Evolutionary conservation across 2,113 vertebrate genomes (phyloP).

Genomic region (Ctenodactylus gundi): DNA sequence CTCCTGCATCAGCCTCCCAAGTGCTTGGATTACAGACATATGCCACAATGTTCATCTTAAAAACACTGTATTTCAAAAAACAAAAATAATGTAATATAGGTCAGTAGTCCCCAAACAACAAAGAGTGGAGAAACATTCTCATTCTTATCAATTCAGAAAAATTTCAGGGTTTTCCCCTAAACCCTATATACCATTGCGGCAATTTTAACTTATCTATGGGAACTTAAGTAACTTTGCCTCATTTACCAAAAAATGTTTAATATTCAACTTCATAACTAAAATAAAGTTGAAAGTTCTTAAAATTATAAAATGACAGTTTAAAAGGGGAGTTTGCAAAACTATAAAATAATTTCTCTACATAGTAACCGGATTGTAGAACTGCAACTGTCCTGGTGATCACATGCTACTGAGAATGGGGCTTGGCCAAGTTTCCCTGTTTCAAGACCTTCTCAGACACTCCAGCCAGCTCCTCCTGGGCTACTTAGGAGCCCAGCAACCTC

Average conservation of each 20-base stretch:
- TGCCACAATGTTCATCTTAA: too few relatives aligned
- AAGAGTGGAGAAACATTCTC: background rate
- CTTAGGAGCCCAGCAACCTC: background rate
- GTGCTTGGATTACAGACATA: too few relatives aligned
- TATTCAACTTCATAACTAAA: constrained; percentile 43
- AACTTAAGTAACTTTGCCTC: constrained; percentile 19
- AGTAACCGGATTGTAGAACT: background rate
- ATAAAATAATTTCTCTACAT: background rate
- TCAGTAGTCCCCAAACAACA: background rate
- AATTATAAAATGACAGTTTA: constrained; percentile 41
- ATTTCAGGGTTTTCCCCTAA: background rate
- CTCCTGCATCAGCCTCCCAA: too few relatives aligned
- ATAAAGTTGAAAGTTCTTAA: background rate
- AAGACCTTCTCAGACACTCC: background rate
- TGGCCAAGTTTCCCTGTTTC: background rate
- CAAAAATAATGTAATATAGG: background rate
- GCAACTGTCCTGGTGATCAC: background rate
- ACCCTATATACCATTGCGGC: background rate
- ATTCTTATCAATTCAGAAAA: background rate
- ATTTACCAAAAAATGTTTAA: constrained; percentile 18
- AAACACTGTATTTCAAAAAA: background rate
- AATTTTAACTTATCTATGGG: background rate
- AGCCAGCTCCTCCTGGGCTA: too few relatives aligned
- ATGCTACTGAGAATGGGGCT: background rate
- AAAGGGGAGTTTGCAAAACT: background rate